A percentile compares a stretch with the other conserved stretches of the same genome.
These are phyloP conservation scores for Serripes groenlandicus DNA, from an alignment of 2,888 invertebrate genomes.

Conservation along the genomic window DNA sequence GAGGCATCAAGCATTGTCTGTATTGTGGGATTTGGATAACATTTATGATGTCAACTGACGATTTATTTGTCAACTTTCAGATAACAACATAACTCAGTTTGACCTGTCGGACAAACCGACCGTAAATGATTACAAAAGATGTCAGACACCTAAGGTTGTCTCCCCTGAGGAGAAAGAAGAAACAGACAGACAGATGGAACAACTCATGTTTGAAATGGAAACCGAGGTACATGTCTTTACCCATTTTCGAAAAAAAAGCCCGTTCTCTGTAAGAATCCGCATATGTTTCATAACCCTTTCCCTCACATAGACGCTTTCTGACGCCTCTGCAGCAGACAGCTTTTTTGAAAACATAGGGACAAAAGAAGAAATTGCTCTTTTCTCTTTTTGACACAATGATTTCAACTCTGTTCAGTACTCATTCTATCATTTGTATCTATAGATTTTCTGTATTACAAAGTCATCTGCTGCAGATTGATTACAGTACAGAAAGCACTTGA, in stretches of 20 bases:
- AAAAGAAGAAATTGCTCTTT: not conserved
- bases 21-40: too few species aligned
- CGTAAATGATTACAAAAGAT: slow-evolving; percentile 36
- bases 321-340: not conserved
- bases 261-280: not conserved
- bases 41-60: too few species aligned
- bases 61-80: too few species aligned
- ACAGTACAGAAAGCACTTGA: too few species aligned
- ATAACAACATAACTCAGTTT: slow-evolving; percentile 11
- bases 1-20: too few species aligned
- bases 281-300: not conserved
- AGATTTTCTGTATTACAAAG: not conserved
- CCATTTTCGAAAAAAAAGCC: not conserved
- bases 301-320: not conserved
- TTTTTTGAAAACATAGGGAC: not conserved
- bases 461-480: too few species aligned
- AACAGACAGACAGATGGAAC: slow-evolving; percentile 68
- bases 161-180: slow-evolving; percentile 72
- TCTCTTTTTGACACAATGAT: not conserved
- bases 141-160: slow-evolving; percentile 69
- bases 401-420: too few species aligned
- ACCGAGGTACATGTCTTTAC: slow-evolving; percentile 72
- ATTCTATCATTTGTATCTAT: too few species aligned
- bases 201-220: slow-evolving; percentile 80
- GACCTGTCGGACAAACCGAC: slow-evolving; percentile 60